These are phyloP conservation scores for Anthoscopus minutus DNA, from an alignment of 2,113 vertebrate genomes.

Conservation along the genomic window DNA sequence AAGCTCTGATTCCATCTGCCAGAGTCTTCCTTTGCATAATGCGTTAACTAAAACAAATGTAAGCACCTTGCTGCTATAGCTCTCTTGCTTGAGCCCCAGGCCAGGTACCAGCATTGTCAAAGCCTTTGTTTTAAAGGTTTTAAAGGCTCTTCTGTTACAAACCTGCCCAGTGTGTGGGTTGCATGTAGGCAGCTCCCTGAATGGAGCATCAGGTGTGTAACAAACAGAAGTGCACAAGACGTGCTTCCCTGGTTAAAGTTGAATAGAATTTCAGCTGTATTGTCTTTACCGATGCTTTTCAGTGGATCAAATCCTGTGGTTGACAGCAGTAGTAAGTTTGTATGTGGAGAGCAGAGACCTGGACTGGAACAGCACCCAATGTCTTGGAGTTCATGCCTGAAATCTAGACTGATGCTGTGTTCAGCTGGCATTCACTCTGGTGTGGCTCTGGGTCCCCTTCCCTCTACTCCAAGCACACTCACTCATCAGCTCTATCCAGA, in stretches of 20 bases:
- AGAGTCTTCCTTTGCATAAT: neutral
- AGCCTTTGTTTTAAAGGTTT: no score
- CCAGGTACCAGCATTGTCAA: neutral
- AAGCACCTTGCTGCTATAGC: rapidly evolving
- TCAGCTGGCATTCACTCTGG: neutral
- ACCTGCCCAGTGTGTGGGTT: neutral
- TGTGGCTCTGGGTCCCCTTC: neutral
- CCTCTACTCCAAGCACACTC: neutral
- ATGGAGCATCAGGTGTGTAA: rapidly evolving
- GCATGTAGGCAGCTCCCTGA: neutral
- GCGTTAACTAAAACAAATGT: neutral
- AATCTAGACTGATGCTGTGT: neutral
- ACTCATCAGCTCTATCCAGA: neutral
- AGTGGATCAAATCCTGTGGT: neutral
- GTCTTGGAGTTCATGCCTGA: neutral
- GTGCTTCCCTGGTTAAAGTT: neutral
- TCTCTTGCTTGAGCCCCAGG: neutral
- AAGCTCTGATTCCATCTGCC: neutral
- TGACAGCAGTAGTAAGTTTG: neutral
- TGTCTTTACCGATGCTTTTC: neutral
- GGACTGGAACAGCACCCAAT: neutral
- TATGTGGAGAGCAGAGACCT: neutral
- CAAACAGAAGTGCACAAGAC: neutral
- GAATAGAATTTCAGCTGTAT: neutral
- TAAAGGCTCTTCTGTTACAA: neutral